Conservation (phyloP, 2,797 vertebrate genomes). For the Enteromius fasciolatus region DNA sequence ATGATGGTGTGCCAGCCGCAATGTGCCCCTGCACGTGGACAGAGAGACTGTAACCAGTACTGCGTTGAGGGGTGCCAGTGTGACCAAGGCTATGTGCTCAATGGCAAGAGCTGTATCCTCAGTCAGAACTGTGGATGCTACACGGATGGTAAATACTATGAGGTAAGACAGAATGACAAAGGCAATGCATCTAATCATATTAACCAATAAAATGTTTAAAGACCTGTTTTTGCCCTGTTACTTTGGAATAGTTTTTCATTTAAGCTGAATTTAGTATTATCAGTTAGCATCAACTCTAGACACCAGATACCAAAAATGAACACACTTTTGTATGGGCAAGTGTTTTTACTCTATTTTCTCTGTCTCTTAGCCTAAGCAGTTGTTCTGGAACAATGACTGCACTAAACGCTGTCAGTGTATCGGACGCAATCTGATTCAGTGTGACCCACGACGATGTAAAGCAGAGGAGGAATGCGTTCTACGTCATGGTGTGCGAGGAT, state of each 20-base stretch:
- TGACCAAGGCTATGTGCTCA: slow-evolving; percentile 92
- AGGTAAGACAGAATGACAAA: slow-evolving; percentile 77
- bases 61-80: slow-evolving; percentile 98
- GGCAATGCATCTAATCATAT: not conserved
- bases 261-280: not conserved
- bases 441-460: slow-evolving; percentile 93
- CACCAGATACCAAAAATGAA: not conserved
- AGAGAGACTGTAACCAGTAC: slow-evolving; percentile 93
- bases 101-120: slow-evolving; percentile 93
- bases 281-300: not conserved
- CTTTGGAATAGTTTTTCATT: not conserved
- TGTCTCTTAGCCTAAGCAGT: slow-evolving; percentile 88
- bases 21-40: slow-evolving; percentile 91
- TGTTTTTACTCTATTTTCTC: not conserved
- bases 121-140: slow-evolving; percentile 96
- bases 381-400: slow-evolving; percentile 96
- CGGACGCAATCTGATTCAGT: slow-evolving; percentile 95
- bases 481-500: slow-evolving; percentile 87
- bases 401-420: slow-evolving; percentile 97
- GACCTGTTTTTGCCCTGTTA: not conserved
- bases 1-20: slow-evolving; percentile 93
- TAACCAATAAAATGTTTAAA: not conserved
- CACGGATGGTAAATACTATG: slow-evolving; percentile 92
- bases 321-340: not conserved
- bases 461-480: slow-evolving; percentile 90